Evolutionary conservation across 1,140 invertebrate species (phyloP).

Genomic region (Nautilus pompilius): DNA sequence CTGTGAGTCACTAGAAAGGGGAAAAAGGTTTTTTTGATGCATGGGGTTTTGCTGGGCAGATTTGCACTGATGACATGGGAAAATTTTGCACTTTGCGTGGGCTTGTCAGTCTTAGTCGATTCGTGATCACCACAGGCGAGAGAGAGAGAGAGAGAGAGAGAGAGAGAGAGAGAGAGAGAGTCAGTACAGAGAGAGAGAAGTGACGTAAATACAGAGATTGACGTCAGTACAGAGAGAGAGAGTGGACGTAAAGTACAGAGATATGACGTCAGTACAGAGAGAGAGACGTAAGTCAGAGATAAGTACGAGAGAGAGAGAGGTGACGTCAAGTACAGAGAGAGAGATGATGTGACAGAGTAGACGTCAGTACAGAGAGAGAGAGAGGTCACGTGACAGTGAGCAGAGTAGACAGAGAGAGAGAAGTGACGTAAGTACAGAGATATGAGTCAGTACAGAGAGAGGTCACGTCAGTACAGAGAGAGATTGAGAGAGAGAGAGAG

Average conservation of each 20-base stretch:
- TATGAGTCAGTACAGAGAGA: slow-evolving; percentile 1
- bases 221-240: slow-evolving; percentile 1
- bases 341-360: slow-evolving; percentile 1
- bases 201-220: not conserved
- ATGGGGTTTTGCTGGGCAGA: no score
- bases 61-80: no score
- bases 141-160: not conserved
- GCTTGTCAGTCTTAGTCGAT: no score
- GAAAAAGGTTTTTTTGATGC: no score
- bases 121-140: no score
- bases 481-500: slow-evolving; percentile 1
- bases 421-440: slow-evolving; percentile 1
- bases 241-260: not conserved
- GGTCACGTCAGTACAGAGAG: not conserved
- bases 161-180: slow-evolving; percentile 1
- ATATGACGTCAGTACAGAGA: not conserved
- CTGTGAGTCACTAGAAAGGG: no score
- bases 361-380: not conserved
- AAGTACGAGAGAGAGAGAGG: not conserved
- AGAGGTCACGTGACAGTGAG: slow-evolving; percentile 1
- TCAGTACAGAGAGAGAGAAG: slow-evolving; percentile 4
- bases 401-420: slow-evolving; percentile 9
- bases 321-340: not conserved
- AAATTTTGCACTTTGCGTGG: no score
- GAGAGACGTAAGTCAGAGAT: not conserved